Conservation (phyloP, 2,113 vertebrate species). For the Gopherus flavomarginatus region DNA sequence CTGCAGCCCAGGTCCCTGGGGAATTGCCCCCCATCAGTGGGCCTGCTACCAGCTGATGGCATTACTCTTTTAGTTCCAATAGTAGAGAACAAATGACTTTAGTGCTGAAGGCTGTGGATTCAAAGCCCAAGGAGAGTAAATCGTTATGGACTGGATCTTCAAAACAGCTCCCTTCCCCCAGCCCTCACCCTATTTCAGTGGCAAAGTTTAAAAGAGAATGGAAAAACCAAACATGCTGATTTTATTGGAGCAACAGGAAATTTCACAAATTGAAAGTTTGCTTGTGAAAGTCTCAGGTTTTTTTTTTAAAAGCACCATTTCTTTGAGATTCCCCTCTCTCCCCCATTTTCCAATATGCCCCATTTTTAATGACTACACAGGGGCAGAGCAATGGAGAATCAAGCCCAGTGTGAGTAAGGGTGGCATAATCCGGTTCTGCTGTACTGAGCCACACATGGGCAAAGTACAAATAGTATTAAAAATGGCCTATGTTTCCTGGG, state of each 20-base stretch:
- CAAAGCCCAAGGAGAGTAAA: background rate
- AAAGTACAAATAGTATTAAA: fast-evolving
- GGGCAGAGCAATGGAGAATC: background rate
- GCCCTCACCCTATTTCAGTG: background rate
- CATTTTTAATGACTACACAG: background rate
- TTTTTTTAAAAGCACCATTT: background rate
- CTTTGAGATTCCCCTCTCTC: background rate
- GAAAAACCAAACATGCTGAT: background rate
- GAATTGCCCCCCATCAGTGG: too few species aligned
- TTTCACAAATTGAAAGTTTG: background rate
- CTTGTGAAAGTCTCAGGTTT: background rate
- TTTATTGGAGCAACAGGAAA: background rate
- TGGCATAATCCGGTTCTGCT: background rate
- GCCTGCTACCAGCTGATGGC: background rate
- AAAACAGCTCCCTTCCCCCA: background rate
- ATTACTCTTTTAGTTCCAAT: background rate
- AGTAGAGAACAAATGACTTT: background rate
- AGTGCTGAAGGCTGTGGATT: background rate
- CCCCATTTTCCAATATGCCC: background rate
- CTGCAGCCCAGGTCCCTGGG: too few species aligned
- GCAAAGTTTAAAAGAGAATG: background rate
- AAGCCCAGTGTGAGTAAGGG: background rate
- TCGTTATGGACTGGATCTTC: background rate
- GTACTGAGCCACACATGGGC: background rate
- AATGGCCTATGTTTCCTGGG: background rate